These are phyloP conservation scores for Pelosia muscerda DNA, from an alignment of 2,888 invertebrate species.

Conservation along the genomic window DNA sequence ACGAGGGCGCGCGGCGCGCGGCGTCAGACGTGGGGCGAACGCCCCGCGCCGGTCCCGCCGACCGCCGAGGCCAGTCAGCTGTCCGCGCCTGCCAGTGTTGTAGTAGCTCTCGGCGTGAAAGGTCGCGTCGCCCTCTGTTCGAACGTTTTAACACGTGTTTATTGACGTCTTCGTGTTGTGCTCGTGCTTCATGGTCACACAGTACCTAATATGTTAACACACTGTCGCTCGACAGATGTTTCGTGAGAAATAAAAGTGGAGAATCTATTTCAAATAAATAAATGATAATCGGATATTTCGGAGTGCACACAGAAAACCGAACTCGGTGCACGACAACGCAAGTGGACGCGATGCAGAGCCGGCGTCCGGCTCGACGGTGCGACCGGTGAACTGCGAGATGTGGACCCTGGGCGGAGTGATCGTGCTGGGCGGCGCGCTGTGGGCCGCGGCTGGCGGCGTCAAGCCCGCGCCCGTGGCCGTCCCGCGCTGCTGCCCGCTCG, in stretches of 20 bases:
- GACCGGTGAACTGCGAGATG: slow-evolving; percentile 57
- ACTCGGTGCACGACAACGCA: neutral
- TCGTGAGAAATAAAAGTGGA: neutral
- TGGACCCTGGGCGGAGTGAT: slow-evolving; percentile 20
- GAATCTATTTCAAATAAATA: neutral
- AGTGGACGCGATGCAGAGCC: slow-evolving; percentile 38
- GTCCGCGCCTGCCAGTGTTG: slow-evolving; percentile 42
- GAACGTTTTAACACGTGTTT: slow-evolving; percentile 64
- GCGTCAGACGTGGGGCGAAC: slow-evolving; percentile 15
- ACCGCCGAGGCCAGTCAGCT: slow-evolving; percentile 17
- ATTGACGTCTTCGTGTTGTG: slow-evolving; percentile 33
- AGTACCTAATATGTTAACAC: slow-evolving; percentile 14
- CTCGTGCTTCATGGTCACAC: slow-evolving; percentile 4
- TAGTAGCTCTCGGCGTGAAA: slow-evolving; percentile 55
- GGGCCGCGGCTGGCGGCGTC: slow-evolving; percentile 53
- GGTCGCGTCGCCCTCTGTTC: slow-evolving; percentile 49
- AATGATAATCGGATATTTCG: neutral
- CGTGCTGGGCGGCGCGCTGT: slow-evolving; percentile 40
- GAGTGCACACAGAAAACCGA: slow-evolving; percentile 14
- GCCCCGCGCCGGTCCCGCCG: slow-evolving; percentile 17
- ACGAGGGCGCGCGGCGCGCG: neutral
- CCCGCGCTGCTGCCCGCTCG: slow-evolving; percentile 60
- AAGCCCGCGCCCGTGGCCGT: slow-evolving; percentile 61
- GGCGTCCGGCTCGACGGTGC: slow-evolving; percentile 38
- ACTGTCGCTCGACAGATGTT: neutral